These are phyloP conservation scores for Peromyscus attwateri DNA, from an alignment of 2,797 vertebrate genomes.

Conservation along the genomic window DNA sequence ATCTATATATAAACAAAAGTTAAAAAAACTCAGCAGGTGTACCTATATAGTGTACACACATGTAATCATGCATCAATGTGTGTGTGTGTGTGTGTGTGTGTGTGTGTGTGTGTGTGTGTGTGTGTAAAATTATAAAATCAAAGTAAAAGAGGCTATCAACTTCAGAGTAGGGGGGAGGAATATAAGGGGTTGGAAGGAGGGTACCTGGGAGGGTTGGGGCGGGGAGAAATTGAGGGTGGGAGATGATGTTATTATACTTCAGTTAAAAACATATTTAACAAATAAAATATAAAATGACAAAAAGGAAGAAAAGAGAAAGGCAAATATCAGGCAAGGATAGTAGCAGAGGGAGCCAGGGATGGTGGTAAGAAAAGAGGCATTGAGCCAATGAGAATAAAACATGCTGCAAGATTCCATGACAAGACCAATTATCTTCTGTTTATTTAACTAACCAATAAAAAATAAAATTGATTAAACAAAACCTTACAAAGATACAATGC, in stretches of 20 bases:
- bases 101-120: neutral
- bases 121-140: neutral
- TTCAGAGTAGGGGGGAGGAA: neutral
- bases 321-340: neutral
- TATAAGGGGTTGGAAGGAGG: too few relatives aligned
- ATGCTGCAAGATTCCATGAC: neutral
- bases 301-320: neutral
- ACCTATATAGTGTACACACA: neutral
- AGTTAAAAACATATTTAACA: neutral
- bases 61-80: neutral
- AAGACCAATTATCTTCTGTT: neutral
- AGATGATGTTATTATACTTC: neutral
- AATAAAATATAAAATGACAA: neutral
- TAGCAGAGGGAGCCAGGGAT: neutral
- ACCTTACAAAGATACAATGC: neutral
- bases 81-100: neutral
- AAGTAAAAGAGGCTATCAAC: neutral
- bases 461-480: neutral
- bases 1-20: neutral
- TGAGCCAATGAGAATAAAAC: neutral
- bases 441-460: neutral
- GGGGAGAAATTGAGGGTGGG: neutral
- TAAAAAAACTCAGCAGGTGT: neutral
- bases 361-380: neutral
- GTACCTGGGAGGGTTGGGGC: accelerated